Conservation (phyloP, 2,888 invertebrate genomes). For the Tenodera sinensis region DNA sequence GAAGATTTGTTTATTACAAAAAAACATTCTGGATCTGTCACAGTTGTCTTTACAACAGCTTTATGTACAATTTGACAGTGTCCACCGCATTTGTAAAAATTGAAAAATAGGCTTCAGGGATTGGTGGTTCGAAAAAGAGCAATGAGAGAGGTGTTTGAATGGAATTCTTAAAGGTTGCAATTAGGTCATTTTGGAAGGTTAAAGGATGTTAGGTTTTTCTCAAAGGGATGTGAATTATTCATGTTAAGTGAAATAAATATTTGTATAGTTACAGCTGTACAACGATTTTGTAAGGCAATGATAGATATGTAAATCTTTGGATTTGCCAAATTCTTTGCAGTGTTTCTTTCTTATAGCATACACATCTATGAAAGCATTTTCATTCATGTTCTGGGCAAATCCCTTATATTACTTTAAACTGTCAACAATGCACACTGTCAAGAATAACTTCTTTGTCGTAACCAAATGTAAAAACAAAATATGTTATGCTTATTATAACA, state of each 20-base stretch:
- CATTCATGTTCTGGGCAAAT: background rate
- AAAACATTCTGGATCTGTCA: constrained; percentile 27
- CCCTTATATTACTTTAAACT: background rate
- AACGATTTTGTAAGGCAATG: constrained; percentile 32
- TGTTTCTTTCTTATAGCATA: constrained; percentile 5
- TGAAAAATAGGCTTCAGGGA: constrained; percentile 34
- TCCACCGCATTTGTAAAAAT: constrained; percentile 33
- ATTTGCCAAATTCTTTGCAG: constrained; percentile 27
- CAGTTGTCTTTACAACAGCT: constrained; percentile 26
- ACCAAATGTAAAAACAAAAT: background rate
- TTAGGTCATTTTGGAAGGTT: background rate
- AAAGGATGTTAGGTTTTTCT: background rate
- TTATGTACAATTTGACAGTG: constrained; percentile 33
- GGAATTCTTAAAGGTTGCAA: background rate
- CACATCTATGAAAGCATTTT: background rate
- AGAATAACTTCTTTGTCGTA: constrained; percentile 3
- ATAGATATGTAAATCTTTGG: constrained; percentile 33
- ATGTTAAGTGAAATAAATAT: constrained; percentile 21
- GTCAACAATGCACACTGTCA: constrained; percentile 25
- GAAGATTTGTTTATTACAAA: constrained; percentile 26
- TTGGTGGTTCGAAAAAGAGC: constrained; percentile 18
- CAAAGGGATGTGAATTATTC: background rate
- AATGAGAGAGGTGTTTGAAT: background rate
- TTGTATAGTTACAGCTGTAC: constrained; percentile 29
- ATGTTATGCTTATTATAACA: background rate